Evolutionary conservation across 2,888 invertebrate species (phyloP), one percentile per base, ranked within the genome.

Genomic region (Dasypolia templi): DNA sequence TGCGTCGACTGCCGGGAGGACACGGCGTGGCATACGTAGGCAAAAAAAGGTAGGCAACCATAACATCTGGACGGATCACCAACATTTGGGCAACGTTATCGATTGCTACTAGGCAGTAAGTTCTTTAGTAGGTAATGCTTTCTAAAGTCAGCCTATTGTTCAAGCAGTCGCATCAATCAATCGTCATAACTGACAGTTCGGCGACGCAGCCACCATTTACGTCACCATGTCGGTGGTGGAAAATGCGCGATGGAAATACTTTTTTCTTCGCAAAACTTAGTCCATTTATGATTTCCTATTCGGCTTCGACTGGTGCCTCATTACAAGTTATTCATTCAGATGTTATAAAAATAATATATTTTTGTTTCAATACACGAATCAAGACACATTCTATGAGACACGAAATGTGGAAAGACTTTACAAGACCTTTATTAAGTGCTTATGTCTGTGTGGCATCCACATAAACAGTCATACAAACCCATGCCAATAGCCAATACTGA

Each of bases 121-220:
- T 59, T 78, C 44, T 68, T 71, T 49, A 67, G 69, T n/a, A n/a
- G n/a, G n/a, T 76, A 65, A 75, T 79, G 82, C 82, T 89, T 88
- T 89, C 88, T 83, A 86, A 79, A 77, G 46, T 72, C 67, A 44
- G 78, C 55, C 77, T 81, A 89, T 89, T 90, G 88, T 88, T 81
- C 74, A 87, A 84, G 85, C 84, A 88, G 81, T 83, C 39, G 39
- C 39, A 89, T 89, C 89, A 87, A 92, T 92, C 91, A 91, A 88
- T 89, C 88, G 77, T 82, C 86, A 83, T 89, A 89, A 89, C 82
- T 86, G 91, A 89, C 92, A 88, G 86, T 88, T 89, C 81, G 84
- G 86, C 89, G 88, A 79, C 87, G 80, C 78, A 75, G 85, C 86
- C 79, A 80, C 87, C 87, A 89, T 89, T 90, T 89, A 85, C 82